Evolutionary conservation across 2,797 vertebrate species (phyloP).

Genomic region (Xerus rutilus): DNA sequence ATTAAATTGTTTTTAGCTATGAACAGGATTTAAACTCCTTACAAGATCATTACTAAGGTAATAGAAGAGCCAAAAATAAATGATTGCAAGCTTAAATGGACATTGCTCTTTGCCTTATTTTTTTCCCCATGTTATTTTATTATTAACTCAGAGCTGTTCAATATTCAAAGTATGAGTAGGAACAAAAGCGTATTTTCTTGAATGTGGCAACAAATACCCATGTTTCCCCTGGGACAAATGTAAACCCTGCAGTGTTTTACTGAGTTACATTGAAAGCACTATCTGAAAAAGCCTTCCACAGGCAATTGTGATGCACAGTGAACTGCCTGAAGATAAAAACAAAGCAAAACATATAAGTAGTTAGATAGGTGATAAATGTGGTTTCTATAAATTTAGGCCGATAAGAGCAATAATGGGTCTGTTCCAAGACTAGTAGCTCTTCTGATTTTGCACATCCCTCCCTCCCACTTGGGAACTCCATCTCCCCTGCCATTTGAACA

Average conservation of each 20-base stretch:
- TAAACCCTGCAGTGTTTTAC: background rate
- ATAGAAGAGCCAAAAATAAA: constrained; percentile 66
- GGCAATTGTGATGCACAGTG: background rate
- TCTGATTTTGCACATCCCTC: background rate
- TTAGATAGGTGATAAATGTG: background rate
- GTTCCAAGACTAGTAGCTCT: background rate
- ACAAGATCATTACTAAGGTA: constrained; percentile 69
- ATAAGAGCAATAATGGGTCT: background rate
- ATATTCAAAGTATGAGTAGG: constrained; percentile 28
- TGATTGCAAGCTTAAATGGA: background rate
- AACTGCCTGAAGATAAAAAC: background rate
- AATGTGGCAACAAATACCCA: background rate
- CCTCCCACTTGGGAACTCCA: background rate
- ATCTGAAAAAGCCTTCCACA: background rate
- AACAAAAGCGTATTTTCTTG: background rate
- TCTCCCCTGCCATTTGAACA: background rate
- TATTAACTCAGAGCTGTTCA: background rate
- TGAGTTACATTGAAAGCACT: background rate
- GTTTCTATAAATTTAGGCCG: background rate
- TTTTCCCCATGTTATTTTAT: constrained; percentile 30
- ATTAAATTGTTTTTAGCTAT: constrained; percentile 71
- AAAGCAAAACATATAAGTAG: background rate
- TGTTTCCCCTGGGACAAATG: background rate
- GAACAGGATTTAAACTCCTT: constrained; percentile 69
- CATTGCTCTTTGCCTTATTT: constrained; percentile 35